These are phyloP conservation scores for Oncorhynchus nerka DNA, from an alignment of 2,113 vertebrate genomes.

Conservation along the genomic window DNA sequence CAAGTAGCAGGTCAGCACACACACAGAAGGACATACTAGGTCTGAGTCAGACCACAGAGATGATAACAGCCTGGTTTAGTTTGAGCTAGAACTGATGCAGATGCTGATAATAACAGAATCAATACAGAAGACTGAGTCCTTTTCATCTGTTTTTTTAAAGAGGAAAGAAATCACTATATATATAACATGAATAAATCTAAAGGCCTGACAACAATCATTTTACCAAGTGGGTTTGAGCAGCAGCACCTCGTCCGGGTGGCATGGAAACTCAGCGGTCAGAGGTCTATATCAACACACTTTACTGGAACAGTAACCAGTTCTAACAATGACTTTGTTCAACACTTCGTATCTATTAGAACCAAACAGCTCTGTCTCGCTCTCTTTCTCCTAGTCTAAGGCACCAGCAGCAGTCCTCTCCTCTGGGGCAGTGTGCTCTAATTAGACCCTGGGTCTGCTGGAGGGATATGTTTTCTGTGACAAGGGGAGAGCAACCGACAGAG, in stretches of 20 bases:
- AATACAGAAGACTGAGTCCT: neutral
- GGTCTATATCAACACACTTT: slow-evolving; percentile 54
- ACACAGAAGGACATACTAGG: too few relatives aligned
- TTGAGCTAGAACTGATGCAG: neutral
- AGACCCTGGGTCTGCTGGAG: slow-evolving; percentile 70
- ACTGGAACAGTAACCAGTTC: slow-evolving; percentile 56
- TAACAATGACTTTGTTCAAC: slow-evolving; percentile 66
- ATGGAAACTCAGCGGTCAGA: slow-evolving; percentile 28
- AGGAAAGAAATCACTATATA: neutral
- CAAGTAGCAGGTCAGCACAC: too few relatives aligned
- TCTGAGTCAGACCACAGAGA: too few relatives aligned
- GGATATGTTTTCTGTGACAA: slow-evolving; percentile 70
- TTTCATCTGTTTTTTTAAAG: neutral
- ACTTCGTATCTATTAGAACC: slow-evolving; percentile 44
- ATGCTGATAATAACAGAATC: neutral
- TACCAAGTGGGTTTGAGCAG: neutral
- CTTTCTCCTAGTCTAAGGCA: slow-evolving; percentile 28
- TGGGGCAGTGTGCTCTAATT: slow-evolving; percentile 70
- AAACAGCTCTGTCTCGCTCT: slow-evolving; percentile 1
- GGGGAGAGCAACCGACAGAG: slow-evolving; percentile 69
- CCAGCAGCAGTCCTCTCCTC: slow-evolving; percentile 40
- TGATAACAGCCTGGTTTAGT: too few relatives aligned
- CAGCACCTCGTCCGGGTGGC: slow-evolving; percentile 12
- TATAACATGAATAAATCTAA: neutral
- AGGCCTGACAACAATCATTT: neutral